Evolutionary conservation across 1,140 invertebrate species (phyloP), one percentile per base, ranked within the genome.

Genomic region (Tenebrio molitor): DNA sequence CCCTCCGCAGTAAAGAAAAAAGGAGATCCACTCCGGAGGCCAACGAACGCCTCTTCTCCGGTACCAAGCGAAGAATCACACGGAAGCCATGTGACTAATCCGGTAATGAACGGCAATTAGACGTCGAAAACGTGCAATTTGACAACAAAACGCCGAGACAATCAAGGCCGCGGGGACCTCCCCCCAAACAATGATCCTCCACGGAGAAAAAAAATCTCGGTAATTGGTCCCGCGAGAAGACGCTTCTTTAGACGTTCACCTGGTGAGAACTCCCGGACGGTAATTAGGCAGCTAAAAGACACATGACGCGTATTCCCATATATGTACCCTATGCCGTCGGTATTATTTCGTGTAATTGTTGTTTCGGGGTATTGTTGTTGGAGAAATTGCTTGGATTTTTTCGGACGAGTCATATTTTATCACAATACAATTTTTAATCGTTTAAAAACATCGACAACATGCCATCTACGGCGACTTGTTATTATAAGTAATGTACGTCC

Each of bases 291-390:
- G 50, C 36, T 33, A 10, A 21, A 23, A 58, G 50, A 58, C 50
- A 58, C 50, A 58, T 58, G 50, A 58, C 50, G 50, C n/a, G n/a
- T 21, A 58, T 58, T 58, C 50, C 50, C 50, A 58, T 58, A 58
- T 58, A 58, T 25, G 50, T 58, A 58, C 50, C 50, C 50, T 58
- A 58, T 58, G 50, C 50, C 19, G 50, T 58, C 3, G 25, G 50
- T 39, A 39, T 39, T 39, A 39, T 39, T 39, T 39, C 36, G 12
- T 17, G 42, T 58, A 58, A 58, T 58, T 58, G 50, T 14, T 23
- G 50, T 58, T 58, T 58, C 44, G 29, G 21, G n/a, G 25, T 58
- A 58, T 58, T 58, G 50, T 58, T 58, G 50, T 58, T 29, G 14
- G 23, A n/a, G n/a, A 58, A 58, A 58, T 58, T 58, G 23, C 50